Base-by-base conservation (phyloP, 1,140 invertebrate genomes). In the Drosophila rhopaloa region DNA sequence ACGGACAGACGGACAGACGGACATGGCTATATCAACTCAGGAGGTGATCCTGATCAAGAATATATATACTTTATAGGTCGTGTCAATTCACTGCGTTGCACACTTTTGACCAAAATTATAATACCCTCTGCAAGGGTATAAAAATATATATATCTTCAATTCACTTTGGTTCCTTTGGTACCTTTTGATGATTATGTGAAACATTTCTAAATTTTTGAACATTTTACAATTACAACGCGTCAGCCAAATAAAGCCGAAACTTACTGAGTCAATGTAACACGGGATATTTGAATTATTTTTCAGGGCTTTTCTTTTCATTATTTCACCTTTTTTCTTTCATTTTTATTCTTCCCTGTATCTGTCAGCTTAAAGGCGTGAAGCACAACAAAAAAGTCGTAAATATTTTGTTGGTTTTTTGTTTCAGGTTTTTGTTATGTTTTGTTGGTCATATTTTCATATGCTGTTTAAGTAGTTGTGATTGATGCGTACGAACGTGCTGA, bases 351-450 rank as follows among this genome's bases (percentile, higher is more conserved):
- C 8, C 46, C 57, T 82, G 76, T 79, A 82, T 83, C 84, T 88
- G 83, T 89, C 84, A 72, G 76, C 79, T 88, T 83, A 88, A 79
- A 83, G 83, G 83, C 83, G 84, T 88, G 83, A 88, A 88, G 72
- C 63, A 57, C 79, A 83, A 54, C 41, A 77, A 83, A 79, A 88
- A 78, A 83, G 70, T 58, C 71, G 86, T 83, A 89, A 88, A 89
- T 83, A 83, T 88, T 72, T 88, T 86, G 76, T 86, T 83, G 48
- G 60, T 62, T 79, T 56, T 46, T 70, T 71, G 66, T 71, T 71
- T 62, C 67, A 67, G 14, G 61, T 38, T 51, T 54, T 57, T 81
- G 48, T 76, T 57, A 46, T 37, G 19, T 44, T 67, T 50, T 76
- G 57, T 79, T 67, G 57, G 59, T 62, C 62, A 82, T 82, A 76